Evolutionary conservation across 2,113 vertebrate genomes (phyloP), one percentile per base, ranked within the genome.

Genomic region (Orcinus orca): DNA sequence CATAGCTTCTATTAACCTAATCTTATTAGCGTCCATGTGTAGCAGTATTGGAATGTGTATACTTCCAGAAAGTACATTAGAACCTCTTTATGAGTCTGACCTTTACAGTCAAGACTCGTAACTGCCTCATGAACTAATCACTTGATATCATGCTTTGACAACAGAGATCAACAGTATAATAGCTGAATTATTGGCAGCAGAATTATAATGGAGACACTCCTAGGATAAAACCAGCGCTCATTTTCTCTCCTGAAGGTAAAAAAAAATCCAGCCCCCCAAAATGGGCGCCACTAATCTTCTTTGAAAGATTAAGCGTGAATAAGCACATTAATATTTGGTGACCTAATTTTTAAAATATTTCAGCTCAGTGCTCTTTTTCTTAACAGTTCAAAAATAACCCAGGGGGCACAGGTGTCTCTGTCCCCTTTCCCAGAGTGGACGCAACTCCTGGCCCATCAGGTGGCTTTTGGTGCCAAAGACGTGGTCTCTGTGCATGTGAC

Each of bases 281-380:
- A 85, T 18, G 44, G 41, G 25, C 26, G 8, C 67, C 73, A 77
- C 73, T 93, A 62, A 93, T 63, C 93, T 90, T 82, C 76, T 96
- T 26, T 77, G 20, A 92, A 95, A 97, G 74, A 77, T 63, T 53
- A 85, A 33, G 71, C 23, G 38, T 88, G 67, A 95, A 95, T 95
- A 33, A 92, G 36, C 82, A 65, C 82, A 91, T 93, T 71, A 97
- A 88, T 93, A 86, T 88, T 92, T 77, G 44, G 58, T 96, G 88
- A 96, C 36, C 50, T 91, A 53, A 67, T 94, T 97, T 93, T 94
- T 90, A 90, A 95, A 94, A 53, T 91, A 90, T 94, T 93, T 95
- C 87, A 92, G 58, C 60, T 95, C 77, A 87, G n/a, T 6, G 15
- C 38, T 84, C 76, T 96, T 95, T 90, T 88, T n/a, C 65, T 93